Conservation (phyloP, 1,140 invertebrate genomes). For the Linepithema humile region DNA sequence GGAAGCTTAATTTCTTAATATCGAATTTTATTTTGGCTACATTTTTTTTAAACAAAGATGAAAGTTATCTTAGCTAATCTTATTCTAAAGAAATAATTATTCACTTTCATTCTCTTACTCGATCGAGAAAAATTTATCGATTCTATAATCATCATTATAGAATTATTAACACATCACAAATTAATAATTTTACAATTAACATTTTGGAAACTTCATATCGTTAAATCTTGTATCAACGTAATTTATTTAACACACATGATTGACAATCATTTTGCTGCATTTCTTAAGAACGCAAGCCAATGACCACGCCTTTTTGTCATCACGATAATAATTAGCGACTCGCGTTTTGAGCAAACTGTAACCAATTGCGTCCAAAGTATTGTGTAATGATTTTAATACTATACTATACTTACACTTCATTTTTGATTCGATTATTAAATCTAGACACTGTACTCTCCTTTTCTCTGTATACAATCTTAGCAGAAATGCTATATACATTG, state of each 20-base stretch:
- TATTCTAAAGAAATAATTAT: neutral
- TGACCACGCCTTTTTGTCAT: neutral
- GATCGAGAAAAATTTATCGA: no score
- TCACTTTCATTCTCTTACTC: no score
- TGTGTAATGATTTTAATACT: slow-evolving; percentile 41
- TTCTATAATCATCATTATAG: no score
- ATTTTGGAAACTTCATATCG: no score
- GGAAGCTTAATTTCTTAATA: neutral
- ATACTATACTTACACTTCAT: slow-evolving; percentile 19
- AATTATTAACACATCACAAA: no score
- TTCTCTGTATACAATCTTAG: slow-evolving; percentile 36
- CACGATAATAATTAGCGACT: slow-evolving; percentile 1
- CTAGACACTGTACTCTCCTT: slow-evolving; percentile 31
- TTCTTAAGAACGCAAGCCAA: neutral
- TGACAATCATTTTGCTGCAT: neutral
- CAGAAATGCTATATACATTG: slow-evolving; percentile 64
- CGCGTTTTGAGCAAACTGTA: neutral
- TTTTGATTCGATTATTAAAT: slow-evolving; percentile 1
- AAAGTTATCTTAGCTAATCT: neutral
- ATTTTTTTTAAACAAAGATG: neutral
- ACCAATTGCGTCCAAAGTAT: slow-evolving; percentile 58
- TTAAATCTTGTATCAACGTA: no score
- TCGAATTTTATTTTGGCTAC: neutral
- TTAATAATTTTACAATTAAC: no score
- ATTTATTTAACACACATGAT: no score